Evolutionary conservation across 2,888 invertebrate species (phyloP), one percentile per base, ranked within the genome.

Genomic region (Flabesymbios commensalis): DNA sequence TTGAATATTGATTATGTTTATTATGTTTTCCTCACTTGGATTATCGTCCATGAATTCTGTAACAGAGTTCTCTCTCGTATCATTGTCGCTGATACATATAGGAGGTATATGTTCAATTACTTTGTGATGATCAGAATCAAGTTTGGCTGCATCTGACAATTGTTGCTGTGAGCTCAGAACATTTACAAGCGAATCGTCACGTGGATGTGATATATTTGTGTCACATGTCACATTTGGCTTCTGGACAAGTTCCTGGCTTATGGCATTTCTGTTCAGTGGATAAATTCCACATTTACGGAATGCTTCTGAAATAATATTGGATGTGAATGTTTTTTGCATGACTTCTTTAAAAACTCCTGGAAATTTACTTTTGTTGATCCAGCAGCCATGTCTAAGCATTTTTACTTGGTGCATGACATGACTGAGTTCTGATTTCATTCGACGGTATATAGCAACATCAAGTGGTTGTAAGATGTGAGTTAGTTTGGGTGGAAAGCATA

Each of bases 261-360:
- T 17, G 14, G 57, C 57, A 33, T 48, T 29, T 49, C 36, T 31
- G 3, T 49, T 36, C 0, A 49, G 3, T 26, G 49, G 57, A 29
- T 3, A 57, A 24, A 57, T 49, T 14, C 57, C 57, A 48, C 48
- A 36, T 36, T 49, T 57, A 24, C 57, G 17, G 28, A 57, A 57
- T 14, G 57, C 31, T 24, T 57, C 36, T 5, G 49, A 33, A 29
- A 57, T 36, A n/a, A 49, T 2, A 32, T 1, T 14, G 19, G 48
- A 26, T 31, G 49, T 57, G 39, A 57, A 57, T 19, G 48, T 49
- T 2, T 39, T 49, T 29, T 57, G 26, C 3, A 49, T 14, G 2
- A 57, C 49, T 24, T 32, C 26, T 14, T 24, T 29, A 28, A 49
- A 57, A 10, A 57, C 26, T 36, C 24, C 48, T 17, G 57, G 57